phyloP scores from a whole-genome alignment of 2,888 invertebrate species.

The Zaprionus obscuricornis region DNA sequence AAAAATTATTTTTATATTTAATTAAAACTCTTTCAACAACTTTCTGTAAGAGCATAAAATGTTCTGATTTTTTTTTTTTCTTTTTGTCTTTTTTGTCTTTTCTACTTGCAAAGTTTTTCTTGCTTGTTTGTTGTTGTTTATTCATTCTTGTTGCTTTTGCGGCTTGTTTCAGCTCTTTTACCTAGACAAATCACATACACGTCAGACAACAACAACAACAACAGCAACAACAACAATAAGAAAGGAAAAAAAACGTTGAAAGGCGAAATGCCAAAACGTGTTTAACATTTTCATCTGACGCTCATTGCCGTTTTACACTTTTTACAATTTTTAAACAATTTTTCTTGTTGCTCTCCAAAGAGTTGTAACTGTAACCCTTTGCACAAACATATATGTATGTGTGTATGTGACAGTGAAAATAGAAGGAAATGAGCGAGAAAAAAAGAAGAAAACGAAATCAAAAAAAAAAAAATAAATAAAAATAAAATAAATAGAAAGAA shows the following conservation, averaged over 20 bases:
- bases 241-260: neutral
- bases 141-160: conserved; percentile 27
- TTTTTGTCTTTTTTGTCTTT: conserved; percentile 17
- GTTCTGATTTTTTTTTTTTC: conserved; percentile 12
- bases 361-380: conserved; percentile 61
- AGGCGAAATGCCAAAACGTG: conserved; percentile 55
- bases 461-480: too few relatives aligned
- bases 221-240: neutral
- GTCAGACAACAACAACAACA: conserved; percentile 25
- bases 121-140: conserved; percentile 21
- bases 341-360: conserved; percentile 66
- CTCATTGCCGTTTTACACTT: conserved; percentile 54
- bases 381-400: too few relatives aligned
- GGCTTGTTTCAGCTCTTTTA: conserved; percentile 42
- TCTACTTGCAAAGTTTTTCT: too few relatives aligned
- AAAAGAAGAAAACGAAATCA: conserved; percentile 13
- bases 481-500: too few relatives aligned
- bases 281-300: conserved; percentile 67
- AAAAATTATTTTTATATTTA: too few relatives aligned
- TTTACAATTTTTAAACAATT: conserved; percentile 69
- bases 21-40: too few relatives aligned
- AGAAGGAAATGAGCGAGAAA: conserved; percentile 2
- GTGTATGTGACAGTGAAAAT: too few relatives aligned
- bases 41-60: conserved; percentile 2
- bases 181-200: conserved; percentile 62